Evolutionary conservation across 1,140 invertebrate species (phyloP), one percentile per base, ranked within the genome.

Genomic region (Harlomillsia oculata): DNA sequence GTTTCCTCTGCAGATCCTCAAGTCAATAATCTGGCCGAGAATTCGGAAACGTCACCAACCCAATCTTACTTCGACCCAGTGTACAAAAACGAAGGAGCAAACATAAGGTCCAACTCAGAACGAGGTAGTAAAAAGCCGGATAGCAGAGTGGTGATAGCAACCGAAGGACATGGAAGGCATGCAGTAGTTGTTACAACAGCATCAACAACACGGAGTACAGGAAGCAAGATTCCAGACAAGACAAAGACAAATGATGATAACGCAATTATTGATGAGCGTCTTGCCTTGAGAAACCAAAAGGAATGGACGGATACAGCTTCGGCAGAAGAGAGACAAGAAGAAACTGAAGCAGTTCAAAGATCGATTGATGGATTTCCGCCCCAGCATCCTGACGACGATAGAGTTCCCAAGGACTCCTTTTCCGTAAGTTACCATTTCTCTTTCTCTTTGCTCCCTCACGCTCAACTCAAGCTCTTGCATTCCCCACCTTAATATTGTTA

Each of bases 221-320:
- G 45, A 44, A 43, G 30, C 20, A 14, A 23, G 26, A 26, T 41
- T 40, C 43, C 30, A 11, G 32, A 59, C 40, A 46, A 41, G 43
- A 59, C 32, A 53, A 63, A 56, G 61, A 63, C 56, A 63, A 62
- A 63, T 63, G 56, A 59, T 63, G 61, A 63, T 63, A 63, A 63
- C 52, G 53, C 61, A 63, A 63, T 63, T 63, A 63, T 63, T 63
- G 56, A 59, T 59, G 61, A 56, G 51, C 43, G 51, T 46, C 21
- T n/a, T n/a, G n/a, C n/a, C n/a, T n/a, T n/a, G n/a, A n/a, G n/a
- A n/a, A 18, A 39, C 21, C 16, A 52, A 34, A 52, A 52, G 37
- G n/a, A 52, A 5, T n/a, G 20, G 37, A 40, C 16, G 21, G 3
- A 8, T 25, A 45, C 48, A 50, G 13, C 26, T 37, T 46, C 34